These are phyloP conservation scores for Schizopygopsis malacanthus DNA, from an alignment of 2,797 vertebrate genomes.

Conservation along the genomic window DNA sequence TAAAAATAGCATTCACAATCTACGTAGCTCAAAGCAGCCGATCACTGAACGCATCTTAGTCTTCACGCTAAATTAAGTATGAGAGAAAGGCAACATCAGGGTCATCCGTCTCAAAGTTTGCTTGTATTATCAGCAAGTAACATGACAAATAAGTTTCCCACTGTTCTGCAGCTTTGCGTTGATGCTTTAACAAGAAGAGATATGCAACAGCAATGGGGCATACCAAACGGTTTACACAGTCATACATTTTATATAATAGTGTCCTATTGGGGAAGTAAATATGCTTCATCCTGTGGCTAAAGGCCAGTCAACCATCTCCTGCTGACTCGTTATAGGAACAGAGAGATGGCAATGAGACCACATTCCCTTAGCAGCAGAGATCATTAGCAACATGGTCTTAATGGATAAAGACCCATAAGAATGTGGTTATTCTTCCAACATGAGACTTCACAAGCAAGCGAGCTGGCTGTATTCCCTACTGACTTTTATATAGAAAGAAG, in stretches of 20 bases:
- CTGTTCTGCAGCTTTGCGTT: conserved; percentile 20
- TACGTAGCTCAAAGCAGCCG: not conserved
- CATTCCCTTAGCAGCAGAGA: conserved; percentile 28
- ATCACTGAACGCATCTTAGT: conserved; percentile 1
- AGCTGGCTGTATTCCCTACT: conserved; percentile 9
- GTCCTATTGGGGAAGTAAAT: conserved; percentile 51
- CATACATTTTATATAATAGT: conserved; percentile 55
- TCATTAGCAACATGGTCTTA: conserved; percentile 37
- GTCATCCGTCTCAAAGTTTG: conserved; percentile 40
- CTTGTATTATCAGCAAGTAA: conserved; percentile 38
- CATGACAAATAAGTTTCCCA: conserved; percentile 13
- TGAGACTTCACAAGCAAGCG: not conserved
- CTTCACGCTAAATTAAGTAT: not conserved
- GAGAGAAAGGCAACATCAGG: conserved; percentile 7
- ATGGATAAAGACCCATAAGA: conserved; percentile 47
- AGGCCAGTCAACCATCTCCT: conserved; percentile 45
- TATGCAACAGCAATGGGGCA: conserved; percentile 41
- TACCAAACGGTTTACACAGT: conserved; percentile 46
- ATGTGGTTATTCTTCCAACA: conserved; percentile 16
- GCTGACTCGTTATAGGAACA: conserved; percentile 49
- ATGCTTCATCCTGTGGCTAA: conserved; percentile 43
- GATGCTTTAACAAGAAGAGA: conserved; percentile 41
- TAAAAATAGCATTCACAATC: conserved; percentile 44
- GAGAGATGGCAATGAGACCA: conserved; percentile 16
- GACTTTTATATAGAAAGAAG: not conserved